phyloP scores from a whole-genome alignment of 2,113 vertebrate genomes.

The Barnardius zonarius region DNA sequence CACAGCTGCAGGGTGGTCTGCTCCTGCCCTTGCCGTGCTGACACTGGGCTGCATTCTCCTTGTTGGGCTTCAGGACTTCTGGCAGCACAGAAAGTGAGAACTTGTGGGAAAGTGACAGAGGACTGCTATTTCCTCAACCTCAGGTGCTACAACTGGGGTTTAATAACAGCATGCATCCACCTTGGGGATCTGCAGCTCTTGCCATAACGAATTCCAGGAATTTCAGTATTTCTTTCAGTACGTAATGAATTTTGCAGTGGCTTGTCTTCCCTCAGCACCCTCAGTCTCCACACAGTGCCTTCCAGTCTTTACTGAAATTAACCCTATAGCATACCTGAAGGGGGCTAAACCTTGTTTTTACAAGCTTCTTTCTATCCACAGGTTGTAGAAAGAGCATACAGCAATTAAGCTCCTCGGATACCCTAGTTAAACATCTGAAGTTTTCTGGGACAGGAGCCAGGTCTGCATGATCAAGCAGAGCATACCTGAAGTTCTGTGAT shows the following conservation, averaged over 20 bases:
- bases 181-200: not conserved
- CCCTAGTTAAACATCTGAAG: not conserved
- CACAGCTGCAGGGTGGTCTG: not conserved
- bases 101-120: not conserved
- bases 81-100: not conserved
- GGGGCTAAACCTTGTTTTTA: not conserved
- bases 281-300: not conserved
- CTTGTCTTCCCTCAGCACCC: not conserved
- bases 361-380: not conserved
- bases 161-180: rapidly evolving
- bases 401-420: not conserved
- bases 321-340: not conserved
- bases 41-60: rapidly evolving
- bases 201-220: not conserved
- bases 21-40: not conserved
- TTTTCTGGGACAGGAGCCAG: not conserved
- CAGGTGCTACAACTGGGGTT: not conserved
- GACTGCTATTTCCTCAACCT: too few species aligned
- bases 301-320: not conserved
- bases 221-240: not conserved
- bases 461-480: not conserved
- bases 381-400: not conserved
- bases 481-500: not conserved
- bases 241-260: not conserved
- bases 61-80: not conserved